Conservation (phyloP, 2,797 vertebrate species). For the Hydrolagus colliei region DNA sequence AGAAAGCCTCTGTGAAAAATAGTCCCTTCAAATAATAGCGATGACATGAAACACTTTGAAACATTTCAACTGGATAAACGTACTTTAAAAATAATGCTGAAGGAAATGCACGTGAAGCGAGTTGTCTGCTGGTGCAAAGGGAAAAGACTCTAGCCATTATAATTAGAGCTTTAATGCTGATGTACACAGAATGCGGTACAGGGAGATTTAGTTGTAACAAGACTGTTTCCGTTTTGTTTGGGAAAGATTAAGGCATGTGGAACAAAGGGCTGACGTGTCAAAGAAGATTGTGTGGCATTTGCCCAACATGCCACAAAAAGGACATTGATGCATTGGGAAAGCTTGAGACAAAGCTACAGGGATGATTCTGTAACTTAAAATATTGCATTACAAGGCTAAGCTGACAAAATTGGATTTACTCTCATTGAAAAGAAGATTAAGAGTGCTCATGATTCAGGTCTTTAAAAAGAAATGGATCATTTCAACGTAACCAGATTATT, state of each 20-base stretch:
- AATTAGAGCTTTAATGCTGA: neutral
- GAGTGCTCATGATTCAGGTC: neutral
- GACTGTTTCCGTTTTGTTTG: neutral
- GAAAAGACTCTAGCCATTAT: neutral
- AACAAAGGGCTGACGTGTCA: neutral
- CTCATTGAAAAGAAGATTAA: neutral
- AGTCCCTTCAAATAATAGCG: too few relatives aligned
- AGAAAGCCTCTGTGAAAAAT: too few relatives aligned
- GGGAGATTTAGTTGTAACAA: neutral
- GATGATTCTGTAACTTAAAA: neutral
- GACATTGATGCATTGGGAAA: neutral
- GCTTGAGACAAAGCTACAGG: neutral
- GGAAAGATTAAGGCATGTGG: neutral
- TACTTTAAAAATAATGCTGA: neutral
- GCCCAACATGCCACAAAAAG: neutral
- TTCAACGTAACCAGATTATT: slow-evolving; percentile 24
- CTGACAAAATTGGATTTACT: slow-evolving; percentile 25
- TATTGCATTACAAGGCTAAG: slow-evolving; percentile 16
- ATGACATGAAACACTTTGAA: too few relatives aligned
- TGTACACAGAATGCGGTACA: neutral
- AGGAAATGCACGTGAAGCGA: neutral
- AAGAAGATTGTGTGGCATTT: neutral
- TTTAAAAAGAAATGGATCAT: slow-evolving; percentile 17
- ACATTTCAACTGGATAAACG: too few relatives aligned
- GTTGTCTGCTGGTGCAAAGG: neutral